Evolutionary conservation across 2,797 vertebrate genomes (phyloP), one percentile per base, ranked within the genome.

Genomic region (Onychomys leucogaster): DNA sequence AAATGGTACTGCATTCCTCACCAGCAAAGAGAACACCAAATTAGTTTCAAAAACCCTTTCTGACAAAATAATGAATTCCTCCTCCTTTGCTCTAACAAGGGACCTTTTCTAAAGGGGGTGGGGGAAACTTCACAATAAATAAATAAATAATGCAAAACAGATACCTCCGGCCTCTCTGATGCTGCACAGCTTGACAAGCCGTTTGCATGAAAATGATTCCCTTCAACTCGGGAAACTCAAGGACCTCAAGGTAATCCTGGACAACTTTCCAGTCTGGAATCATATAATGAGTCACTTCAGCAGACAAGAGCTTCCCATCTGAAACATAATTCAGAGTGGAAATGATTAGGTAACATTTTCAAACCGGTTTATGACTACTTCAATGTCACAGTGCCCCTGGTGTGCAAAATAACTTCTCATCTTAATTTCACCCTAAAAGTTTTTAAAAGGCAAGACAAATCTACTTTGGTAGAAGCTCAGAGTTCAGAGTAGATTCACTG

Each of bases 201-300:
- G 99, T 99, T 97, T 99, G 99, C 78, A 99, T 99, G 98, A 99
- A 99, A 81, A 99, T 98, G 75, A 99, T 96, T 16, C 99, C 99
- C 92, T 99, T 99, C 95, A 99, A 98, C 97, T 99, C 99, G 0
- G 98, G 98, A 93, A 99, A 98, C 98, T 99, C 99, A 43, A 99
- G 98, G 78, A 99, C 98, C 98, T 99, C 99, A 77, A 99, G 99
- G 97, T 99, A 99, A 98, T 99, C 99, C 11, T 99, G 99, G 91
- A 99, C 99, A 76, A 99, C 99, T 3, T 99, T 99, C 43, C 99
- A 99, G 93, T 99, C 99, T 0, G 99, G 99, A 41, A 99, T 98
- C 95, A 99, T 98, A 7, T 99, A 99, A 98, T 99, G 99, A 0
- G 99, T 99, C 95, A 99, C 98, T 29, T 99, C 99, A 27, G 97